phyloP scores from a whole-genome alignment of 2,113 vertebrate genomes.

The Sturnira hondurensis region DNA sequence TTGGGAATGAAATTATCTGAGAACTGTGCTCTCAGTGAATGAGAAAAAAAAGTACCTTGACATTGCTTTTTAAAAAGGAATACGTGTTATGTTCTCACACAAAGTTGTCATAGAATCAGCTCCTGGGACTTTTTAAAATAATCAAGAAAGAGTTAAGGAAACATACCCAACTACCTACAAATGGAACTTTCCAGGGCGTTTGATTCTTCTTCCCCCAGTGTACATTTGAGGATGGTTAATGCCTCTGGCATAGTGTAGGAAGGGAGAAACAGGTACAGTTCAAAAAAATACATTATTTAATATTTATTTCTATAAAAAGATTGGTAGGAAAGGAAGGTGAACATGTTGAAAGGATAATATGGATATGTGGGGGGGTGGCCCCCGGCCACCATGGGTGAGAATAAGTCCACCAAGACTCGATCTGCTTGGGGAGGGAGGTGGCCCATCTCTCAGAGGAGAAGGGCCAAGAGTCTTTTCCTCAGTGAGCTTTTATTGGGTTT shows the following conservation, averaged over 20 bases:
- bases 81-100: background rate
- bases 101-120: background rate
- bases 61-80: background rate
- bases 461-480: too few species aligned
- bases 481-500: too few species aligned
- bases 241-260: background rate
- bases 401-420: too few species aligned
- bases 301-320: conserved; percentile 13
- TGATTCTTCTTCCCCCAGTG: conserved; percentile 11
- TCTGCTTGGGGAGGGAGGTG: too few species aligned
- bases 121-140: conserved; percentile 13
- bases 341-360: background rate
- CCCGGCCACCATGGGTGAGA: too few species aligned
- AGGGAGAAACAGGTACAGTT: background rate
- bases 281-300: background rate
- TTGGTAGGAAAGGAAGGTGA: background rate
- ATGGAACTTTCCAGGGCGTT: background rate
- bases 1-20: conserved; percentile 31
- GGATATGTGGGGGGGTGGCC: too few species aligned
- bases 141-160: conserved; percentile 21
- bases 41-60: background rate
- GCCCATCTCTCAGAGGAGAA: too few species aligned
- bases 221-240: background rate
- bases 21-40: conserved; percentile 2
- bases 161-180: background rate